phyloP scores from a whole-genome alignment of 2,797 vertebrate species.

The Huso huso region DNA sequence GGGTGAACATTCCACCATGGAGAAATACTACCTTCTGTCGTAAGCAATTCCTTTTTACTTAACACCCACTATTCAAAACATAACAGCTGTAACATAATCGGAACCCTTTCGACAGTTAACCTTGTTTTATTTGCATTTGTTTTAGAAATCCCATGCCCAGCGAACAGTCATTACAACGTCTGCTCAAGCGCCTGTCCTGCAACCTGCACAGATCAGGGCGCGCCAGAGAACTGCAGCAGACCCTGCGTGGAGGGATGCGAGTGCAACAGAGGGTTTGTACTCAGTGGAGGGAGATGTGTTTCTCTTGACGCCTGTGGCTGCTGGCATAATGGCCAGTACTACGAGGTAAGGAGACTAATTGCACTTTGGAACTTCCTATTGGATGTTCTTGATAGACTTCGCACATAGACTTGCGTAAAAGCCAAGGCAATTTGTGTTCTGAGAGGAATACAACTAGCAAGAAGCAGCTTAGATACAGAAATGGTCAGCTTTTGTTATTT shows the following conservation, averaged over 20 bases:
- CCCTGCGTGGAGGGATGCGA: constrained; percentile 66
- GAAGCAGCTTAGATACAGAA: too few species aligned
- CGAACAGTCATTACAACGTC: constrained; percentile 66
- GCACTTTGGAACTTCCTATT: background rate
- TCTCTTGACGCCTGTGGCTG: constrained; percentile 64
- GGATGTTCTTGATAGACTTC: too few species aligned
- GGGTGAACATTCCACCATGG: constrained; percentile 52
- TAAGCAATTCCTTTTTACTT: constrained; percentile 40
- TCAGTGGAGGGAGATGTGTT: constrained; percentile 61
- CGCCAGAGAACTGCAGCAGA: constrained; percentile 39
- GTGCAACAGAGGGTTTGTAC: constrained; percentile 62
- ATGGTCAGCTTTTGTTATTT: too few species aligned
- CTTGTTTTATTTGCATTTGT: background rate
- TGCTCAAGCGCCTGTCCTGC: constrained; percentile 61
- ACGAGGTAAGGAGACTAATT: constrained; percentile 35
- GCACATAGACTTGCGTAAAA: too few species aligned
- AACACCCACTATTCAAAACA: too few species aligned
- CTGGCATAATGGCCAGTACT: constrained; percentile 57
- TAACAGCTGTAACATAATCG: too few species aligned
- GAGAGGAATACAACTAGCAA: background rate
- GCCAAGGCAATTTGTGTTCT: too few species aligned
- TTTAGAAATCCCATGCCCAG: constrained; percentile 56
- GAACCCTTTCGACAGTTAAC: too few species aligned
- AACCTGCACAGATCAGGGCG: constrained; percentile 48
- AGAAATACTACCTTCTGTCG: constrained; percentile 68